Percentiles rank a stretch among this genome's conserved stretches.
Evolutionary conservation across 2,797 vertebrate species (phyloP).

Genomic region (Malacoctenus gilli): DNA sequence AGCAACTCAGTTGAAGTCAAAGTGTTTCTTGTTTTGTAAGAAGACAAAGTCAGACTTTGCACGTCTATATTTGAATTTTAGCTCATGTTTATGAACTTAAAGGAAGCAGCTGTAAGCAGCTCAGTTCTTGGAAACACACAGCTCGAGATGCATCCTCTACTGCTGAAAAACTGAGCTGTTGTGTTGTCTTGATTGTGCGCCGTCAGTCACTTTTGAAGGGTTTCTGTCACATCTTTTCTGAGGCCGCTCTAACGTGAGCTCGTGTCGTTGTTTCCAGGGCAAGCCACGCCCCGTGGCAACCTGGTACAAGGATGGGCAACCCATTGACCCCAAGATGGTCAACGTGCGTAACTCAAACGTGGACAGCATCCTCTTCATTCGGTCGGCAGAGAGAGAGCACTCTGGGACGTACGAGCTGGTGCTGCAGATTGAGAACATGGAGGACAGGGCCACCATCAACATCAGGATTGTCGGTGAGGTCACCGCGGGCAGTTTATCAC

Average conservation of each 20-base stretch:
- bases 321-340: constrained; percentile 81
- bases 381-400: constrained; percentile 85
- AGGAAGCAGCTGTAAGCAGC: no score
- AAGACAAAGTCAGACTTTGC: no score
- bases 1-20: neutral
- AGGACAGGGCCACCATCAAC: constrained; percentile 83
- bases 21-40: no score
- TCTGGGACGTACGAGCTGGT: constrained; percentile 87
- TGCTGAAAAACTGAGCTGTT: no score
- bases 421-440: constrained; percentile 90
- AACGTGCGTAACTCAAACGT: constrained; percentile 81
- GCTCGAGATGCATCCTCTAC: no score
- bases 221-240: neutral
- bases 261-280: constrained; percentile 74
- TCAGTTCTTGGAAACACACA: no score
- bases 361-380: constrained; percentile 90
- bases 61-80: no score
- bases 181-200: no score
- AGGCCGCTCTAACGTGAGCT: no score
- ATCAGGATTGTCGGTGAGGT: constrained; percentile 86
- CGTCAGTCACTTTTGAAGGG: neutral
- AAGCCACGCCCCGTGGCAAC: constrained; percentile 87
- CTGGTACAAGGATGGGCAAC: constrained; percentile 88
- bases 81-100: no score
- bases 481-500: no score